Conservation (phyloP, 1,140 invertebrate species). For the Sitodiplosis mosellana region DNA sequence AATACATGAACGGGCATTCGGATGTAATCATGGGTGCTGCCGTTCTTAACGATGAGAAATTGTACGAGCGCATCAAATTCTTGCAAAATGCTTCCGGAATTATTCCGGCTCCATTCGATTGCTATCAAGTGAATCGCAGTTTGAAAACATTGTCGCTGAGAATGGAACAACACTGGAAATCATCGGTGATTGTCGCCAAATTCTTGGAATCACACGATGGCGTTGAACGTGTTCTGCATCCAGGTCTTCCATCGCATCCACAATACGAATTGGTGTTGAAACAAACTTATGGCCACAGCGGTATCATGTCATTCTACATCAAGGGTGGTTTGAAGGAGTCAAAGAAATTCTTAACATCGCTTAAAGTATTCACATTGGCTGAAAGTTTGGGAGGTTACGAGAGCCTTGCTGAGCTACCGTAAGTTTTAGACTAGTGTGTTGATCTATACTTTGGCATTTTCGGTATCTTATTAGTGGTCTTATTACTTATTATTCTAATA, state of each 20-base stretch:
- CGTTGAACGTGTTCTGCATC: conserved; percentile 71
- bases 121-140: conserved; percentile 81
- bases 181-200: conserved; percentile 55
- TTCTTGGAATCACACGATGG: conserved; percentile 59
- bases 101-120: conserved; percentile 93
- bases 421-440: too few relatives aligned
- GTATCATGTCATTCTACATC: conserved; percentile 81
- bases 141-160: conserved; percentile 83
- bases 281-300: conserved; percentile 80
- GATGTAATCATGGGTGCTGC: conserved; percentile 94
- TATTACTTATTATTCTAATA: too few relatives aligned
- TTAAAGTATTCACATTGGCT: conserved; percentile 77
- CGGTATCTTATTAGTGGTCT: too few relatives aligned
- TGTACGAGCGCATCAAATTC: conserved; percentile 57
- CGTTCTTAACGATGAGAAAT: conserved; percentile 49
- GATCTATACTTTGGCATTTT: too few relatives aligned
- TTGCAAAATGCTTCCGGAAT: conserved; percentile 83
- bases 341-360: conserved; percentile 50
- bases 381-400: conserved; percentile 94
- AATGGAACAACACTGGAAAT: conserved; percentile 78
- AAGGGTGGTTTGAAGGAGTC: conserved; percentile 63
- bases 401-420: conserved; percentile 74
- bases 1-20: conserved; percentile 97
- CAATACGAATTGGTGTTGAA: conserved; percentile 66
- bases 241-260: conserved; percentile 77